A percentile compares a stretch with the other conserved stretches of the same genome.
phyloP scores from a whole-genome alignment of 2,113 vertebrate species.

The Xenus cinereus region DNA sequence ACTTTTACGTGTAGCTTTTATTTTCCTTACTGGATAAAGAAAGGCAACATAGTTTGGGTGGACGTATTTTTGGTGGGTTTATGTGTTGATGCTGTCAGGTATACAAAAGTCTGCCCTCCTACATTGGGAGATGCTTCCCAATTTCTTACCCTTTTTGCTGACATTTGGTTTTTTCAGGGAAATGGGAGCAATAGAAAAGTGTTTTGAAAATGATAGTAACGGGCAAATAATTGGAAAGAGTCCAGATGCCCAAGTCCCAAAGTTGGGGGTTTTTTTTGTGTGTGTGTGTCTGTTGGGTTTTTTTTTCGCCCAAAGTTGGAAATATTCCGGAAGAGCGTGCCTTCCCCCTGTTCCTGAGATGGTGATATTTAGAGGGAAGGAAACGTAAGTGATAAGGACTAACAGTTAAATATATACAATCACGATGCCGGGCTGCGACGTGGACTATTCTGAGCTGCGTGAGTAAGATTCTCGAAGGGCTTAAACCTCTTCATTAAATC shows the following conservation, averaged over 20 bases:
- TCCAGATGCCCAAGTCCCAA: background rate
- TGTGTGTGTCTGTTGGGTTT: background rate
- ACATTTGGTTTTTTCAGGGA: background rate
- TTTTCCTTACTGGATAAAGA: accelerated
- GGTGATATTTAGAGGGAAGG: background rate
- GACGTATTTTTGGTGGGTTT: accelerated
- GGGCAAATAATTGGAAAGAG: background rate
- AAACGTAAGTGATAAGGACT: background rate
- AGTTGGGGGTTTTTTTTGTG: background rate
- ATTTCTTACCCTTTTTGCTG: background rate
- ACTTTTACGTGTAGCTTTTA: accelerated
- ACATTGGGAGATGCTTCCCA: background rate
- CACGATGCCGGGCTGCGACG: background rate
- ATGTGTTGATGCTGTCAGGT: accelerated
- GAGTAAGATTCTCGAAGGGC: background rate
- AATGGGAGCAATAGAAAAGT: background rate
- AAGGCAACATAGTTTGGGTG: background rate
- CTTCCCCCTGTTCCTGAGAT: background rate
- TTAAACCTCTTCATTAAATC: background rate
- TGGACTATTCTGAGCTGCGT: background rate
- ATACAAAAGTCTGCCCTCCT: background rate
- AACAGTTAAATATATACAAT: background rate
- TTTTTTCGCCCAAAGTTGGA: background rate
- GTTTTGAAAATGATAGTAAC: accelerated
- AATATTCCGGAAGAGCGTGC: background rate